Conservation (phyloP, 2,888 invertebrate genomes). For the Lacanobia oleracea region DNA sequence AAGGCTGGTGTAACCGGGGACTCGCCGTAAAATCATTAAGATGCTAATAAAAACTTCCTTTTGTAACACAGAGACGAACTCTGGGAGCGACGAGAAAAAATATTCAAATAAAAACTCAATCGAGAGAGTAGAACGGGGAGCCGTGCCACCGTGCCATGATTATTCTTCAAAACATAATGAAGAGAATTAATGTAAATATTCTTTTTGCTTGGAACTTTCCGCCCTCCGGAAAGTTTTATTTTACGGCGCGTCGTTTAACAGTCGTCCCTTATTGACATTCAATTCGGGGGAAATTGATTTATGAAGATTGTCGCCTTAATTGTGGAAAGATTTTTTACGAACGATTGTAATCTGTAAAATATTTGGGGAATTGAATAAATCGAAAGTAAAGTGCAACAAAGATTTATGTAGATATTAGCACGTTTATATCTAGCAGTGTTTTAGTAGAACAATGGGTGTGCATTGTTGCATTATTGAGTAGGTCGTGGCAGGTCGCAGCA, state of each 20-base stretch:
- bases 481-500: slow-evolving; percentile 72
- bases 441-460: slow-evolving; percentile 76
- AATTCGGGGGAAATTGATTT: slow-evolving; percentile 91
- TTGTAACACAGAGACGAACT: slow-evolving; percentile 89
- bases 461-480: slow-evolving; percentile 87
- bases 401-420: slow-evolving; percentile 47
- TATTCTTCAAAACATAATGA: slow-evolving; percentile 91
- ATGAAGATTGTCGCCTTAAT: slow-evolving; percentile 90
- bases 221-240: slow-evolving; percentile 91
- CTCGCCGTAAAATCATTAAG: slow-evolving; percentile 91
- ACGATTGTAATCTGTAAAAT: slow-evolving; percentile 68
- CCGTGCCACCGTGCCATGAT: slow-evolving; percentile 89
- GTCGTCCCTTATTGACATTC: slow-evolving; percentile 91
- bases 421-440: slow-evolving; percentile 62
- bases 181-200: slow-evolving; percentile 91
- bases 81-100: slow-evolving; percentile 84
- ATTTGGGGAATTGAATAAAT: slow-evolving; percentile 53
- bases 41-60: slow-evolving; percentile 91
- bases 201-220: slow-evolving; percentile 88
- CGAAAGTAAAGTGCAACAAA: slow-evolving; percentile 35
- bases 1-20: slow-evolving; percentile 91
- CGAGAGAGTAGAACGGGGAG: slow-evolving; percentile 87
- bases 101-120: slow-evolving; percentile 91
- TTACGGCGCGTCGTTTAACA: slow-evolving; percentile 90
- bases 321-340: slow-evolving; percentile 84